Conservation (phyloP, 2,113 vertebrate genomes). For the Pollimyrus isidori region DNA sequence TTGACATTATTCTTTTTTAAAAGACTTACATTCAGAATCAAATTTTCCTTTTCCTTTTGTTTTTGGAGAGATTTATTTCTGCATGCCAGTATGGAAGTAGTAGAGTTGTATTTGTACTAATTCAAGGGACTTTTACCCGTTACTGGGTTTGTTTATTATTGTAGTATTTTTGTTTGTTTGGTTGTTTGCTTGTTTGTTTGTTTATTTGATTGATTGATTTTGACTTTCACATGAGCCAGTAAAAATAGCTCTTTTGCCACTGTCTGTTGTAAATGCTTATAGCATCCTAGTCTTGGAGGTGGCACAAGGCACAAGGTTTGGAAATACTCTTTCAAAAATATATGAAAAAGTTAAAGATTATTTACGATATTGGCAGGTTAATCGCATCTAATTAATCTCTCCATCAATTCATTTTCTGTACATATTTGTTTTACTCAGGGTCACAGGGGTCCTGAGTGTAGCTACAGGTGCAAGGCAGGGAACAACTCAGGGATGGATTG, state of each 20-base stretch:
- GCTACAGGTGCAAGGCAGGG: neutral
- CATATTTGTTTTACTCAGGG: neutral
- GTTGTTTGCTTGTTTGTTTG: neutral
- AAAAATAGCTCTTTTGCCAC: neutral
- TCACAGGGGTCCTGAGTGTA: neutral
- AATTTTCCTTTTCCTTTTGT: neutral
- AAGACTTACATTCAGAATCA: neutral
- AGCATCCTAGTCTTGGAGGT: neutral
- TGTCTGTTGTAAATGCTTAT: neutral
- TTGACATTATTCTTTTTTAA: neutral
- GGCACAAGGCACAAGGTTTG: neutral
- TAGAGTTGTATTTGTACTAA: neutral
- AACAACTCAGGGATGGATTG: neutral
- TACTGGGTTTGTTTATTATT: neutral
- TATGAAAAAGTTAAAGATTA: too few relatives aligned
- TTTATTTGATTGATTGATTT: neutral
- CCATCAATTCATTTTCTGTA: neutral
- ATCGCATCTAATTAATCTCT: neutral
- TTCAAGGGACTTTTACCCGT: neutral
- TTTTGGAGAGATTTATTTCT: neutral
- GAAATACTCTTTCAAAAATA: too few relatives aligned
- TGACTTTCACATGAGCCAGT: neutral
- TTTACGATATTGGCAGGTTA: too few relatives aligned
- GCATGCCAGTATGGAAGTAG: neutral
- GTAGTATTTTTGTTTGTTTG: neutral